Base-by-base conservation (phyloP, 2,113 vertebrate genomes). In the Elephantulus edwardii region DNA sequence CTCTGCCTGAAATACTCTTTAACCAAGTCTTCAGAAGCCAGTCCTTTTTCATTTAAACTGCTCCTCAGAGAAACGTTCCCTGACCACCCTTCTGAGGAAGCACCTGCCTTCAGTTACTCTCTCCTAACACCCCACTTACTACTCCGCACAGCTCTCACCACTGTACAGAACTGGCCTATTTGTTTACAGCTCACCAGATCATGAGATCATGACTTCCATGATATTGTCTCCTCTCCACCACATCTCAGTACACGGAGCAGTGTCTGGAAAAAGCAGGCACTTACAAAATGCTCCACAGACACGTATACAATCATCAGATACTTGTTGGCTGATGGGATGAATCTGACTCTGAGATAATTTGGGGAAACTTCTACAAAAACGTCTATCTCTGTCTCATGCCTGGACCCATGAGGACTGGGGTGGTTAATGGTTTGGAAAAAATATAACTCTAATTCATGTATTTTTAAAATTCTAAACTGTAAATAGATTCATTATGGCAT, bases 401-500 rank as follows among this genome's bases (percentile, higher is more conserved):
- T 8, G n/a, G n/a, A n/a, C n/a, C n/a, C n/a, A n/a, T n/a, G n/a
- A n/a, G 48, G 44, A 77, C 68, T 75, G 44, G 50, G 48, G 7
- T 77, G 54, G 64, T 71, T 87, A 88, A 92, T 46, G 66, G 50
- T 78, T 86, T 91, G 52, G 85, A 87, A 86, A 87, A 86, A 95
- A 82, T n/a, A 62, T 50, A 81, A 46, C 38, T 48, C 58, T 90
- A 83, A 90, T 17, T 60, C 80, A 38, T 52, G 60, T 60, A 62
- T 66, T 92, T 94, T 95, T 62, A 92, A n/a, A n/a, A n/a, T n/a
- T 46, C 60, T 35, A 77, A 91, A 86, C 33, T 81, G 74, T 80
- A 70, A 78, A 70, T 46, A 82, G 24, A 58, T 68, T 89, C 35
- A 48, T 83, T 20, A 13, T 17, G 56, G 50, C 56, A 42, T 9